These are phyloP conservation scores for Protobothrops flavoviridis DNA, from an alignment of 2,113 vertebrate genomes.

Conservation along the genomic window DNA sequence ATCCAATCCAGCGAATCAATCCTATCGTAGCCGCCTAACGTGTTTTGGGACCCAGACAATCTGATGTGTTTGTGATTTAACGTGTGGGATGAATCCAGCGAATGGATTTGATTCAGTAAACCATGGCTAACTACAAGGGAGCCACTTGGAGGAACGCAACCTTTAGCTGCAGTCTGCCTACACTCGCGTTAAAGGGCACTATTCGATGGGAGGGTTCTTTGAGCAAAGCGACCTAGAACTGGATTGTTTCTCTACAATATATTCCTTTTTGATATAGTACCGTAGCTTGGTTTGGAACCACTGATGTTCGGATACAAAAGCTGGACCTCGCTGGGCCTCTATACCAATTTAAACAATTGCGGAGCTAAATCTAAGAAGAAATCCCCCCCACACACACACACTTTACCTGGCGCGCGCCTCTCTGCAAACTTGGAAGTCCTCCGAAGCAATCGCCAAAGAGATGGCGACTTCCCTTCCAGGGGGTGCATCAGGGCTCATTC, in stretches of 20 bases:
- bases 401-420: neutral
- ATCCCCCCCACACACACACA: no score
- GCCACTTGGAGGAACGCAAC: neutral
- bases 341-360: neutral
- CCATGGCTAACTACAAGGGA: neutral
- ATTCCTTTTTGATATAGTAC: neutral
- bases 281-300: neutral
- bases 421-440: neutral
- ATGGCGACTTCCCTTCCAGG: neutral
- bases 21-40: neutral
- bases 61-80: neutral
- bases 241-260: neutral
- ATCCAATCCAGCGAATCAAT: neutral
- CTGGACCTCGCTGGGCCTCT: neutral
- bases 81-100: neutral
- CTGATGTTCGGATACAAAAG: neutral
- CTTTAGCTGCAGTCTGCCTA: neutral
- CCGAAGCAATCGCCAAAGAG: neutral
- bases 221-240: neutral
- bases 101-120: neutral
- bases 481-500: neutral
- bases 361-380: neutral
- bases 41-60: neutral
- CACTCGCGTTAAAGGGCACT: neutral
- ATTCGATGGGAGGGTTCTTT: neutral